Evolutionary conservation across 2,113 vertebrate species (phyloP).

Genomic region (Brachirus orientalis): DNA sequence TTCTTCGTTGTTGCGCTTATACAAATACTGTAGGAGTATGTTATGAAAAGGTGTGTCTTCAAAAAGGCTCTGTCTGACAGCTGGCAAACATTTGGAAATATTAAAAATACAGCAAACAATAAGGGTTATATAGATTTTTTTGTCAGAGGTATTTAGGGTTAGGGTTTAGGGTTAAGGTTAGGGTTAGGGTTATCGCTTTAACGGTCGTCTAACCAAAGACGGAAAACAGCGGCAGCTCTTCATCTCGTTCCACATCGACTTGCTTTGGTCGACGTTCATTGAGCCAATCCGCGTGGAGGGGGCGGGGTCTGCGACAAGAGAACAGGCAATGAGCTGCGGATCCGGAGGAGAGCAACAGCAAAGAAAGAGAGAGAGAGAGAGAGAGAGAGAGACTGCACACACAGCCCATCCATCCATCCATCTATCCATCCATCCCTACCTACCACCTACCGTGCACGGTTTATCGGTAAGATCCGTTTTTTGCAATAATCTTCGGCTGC

Average conservation of each 20-base stretch:
- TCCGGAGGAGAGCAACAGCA: constrained; percentile 64
- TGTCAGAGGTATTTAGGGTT: too few relatives aligned
- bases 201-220: background rate
- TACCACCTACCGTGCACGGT: constrained; percentile 10
- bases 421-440: constrained; percentile 24
- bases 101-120: too few relatives aligned
- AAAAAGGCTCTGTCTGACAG: too few relatives aligned
- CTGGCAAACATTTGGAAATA: too few relatives aligned
- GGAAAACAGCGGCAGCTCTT: background rate
- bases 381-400: constrained; percentile 1
- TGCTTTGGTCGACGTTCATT: constrained; percentile 51
- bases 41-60: too few relatives aligned
- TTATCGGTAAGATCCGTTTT: constrained; percentile 72
- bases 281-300: constrained; percentile 66
- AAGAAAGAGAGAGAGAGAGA: constrained; percentile 30
- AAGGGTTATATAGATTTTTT: too few relatives aligned
- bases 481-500: constrained; percentile 4
- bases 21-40: too few relatives aligned
- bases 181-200: too few relatives aligned
- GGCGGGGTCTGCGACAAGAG: constrained; percentile 69
- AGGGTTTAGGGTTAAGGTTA: too few relatives aligned
- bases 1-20: too few relatives aligned
- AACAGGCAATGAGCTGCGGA: constrained; percentile 67
- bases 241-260: background rate
- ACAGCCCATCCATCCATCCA: constrained; percentile 1